Base-by-base conservation (phyloP, 1,140 invertebrate genomes). In the Saccostrea cuccullata region DNA sequence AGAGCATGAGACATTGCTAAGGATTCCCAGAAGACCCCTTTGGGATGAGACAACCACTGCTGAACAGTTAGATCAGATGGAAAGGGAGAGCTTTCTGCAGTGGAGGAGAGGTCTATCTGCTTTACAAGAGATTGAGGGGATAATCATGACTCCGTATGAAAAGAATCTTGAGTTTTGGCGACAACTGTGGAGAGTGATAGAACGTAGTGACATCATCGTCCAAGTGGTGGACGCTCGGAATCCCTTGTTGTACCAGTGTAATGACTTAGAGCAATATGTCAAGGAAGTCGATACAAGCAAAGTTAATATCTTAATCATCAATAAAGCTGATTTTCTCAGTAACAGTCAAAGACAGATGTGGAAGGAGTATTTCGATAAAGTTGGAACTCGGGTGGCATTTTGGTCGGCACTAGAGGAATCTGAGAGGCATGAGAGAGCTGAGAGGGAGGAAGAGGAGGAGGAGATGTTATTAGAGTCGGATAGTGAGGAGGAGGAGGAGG, bases 121-220 rank as follows among this genome's bases (percentile, higher is more conserved):
- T 87, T 94, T 99, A 0, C 97, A 98, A 95, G 97, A 98, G 94
- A 96, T 96, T 36, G 96, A 98, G 83, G 96, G 96, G 13, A 94
- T 99, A 6, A 95, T 98, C 0, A 94, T 99, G 86, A 99, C 99
- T 4, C 99, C 99, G 0, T 99, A 99, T 95, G 99, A 99, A 94
- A 98, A 98, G 91, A 99, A 99, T 95, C 95, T 99, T 23, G 98
- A 99, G 94, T 98, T 99, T 90, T 99, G 99, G 99, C 96, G 98
- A 70, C 99, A 99, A 95, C 94, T 99, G 9, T 99, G 99, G 99
- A 96, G 99, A 91, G 99, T 99, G 1, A 96, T 99, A 23, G 99
- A 99, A 94, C 97, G 98, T 92, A 98, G 98, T 93, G 98, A 99
- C 96, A 96, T 99, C 73, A 95, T 99, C 55, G 96, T 99, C 15